Conservation (phyloP, 2,888 invertebrate species). For the Suillia variegata region DNA sequence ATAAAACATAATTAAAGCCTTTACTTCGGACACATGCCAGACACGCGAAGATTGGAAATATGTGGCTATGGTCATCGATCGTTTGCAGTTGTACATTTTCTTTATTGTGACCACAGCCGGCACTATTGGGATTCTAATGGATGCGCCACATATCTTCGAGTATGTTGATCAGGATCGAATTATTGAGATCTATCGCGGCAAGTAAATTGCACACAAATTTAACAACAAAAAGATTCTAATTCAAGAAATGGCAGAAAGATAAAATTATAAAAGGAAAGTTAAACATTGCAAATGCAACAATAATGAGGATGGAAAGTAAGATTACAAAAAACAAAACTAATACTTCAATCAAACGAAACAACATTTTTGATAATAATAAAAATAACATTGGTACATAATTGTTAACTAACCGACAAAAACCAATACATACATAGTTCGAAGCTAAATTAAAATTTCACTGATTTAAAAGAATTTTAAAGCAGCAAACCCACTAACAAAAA, state of each 20-base stretch:
- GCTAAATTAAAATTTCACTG: too few species aligned
- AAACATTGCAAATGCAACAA: slow-evolving; percentile 57
- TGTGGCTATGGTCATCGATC: slow-evolving; percentile 97
- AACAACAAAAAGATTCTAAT: slow-evolving; percentile 1
- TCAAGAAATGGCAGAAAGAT: neutral
- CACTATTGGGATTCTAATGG: slow-evolving; percentile 94
- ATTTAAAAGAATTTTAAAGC: slow-evolving; percentile 12
- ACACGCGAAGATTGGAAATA: slow-evolving; percentile 99
- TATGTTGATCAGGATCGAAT: slow-evolving; percentile 96
- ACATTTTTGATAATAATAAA: slow-evolving; percentile 3
- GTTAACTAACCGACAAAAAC: slow-evolving; percentile 16
- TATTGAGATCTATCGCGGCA: slow-evolving; percentile 92
- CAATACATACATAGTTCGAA: slow-evolving; percentile 26
- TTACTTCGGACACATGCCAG: too few species aligned
- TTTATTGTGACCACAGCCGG: slow-evolving; percentile 95
- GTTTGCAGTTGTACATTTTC: slow-evolving; percentile 94
- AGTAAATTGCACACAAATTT: slow-evolving; percentile 64
- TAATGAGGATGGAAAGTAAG: slow-evolving; percentile 33
- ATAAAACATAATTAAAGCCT: neutral
- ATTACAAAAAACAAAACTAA: slow-evolving; percentile 5
- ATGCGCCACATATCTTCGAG: slow-evolving; percentile 97
- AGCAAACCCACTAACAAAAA: slow-evolving; percentile 7
- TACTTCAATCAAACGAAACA: slow-evolving; percentile 22
- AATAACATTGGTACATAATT: neutral
- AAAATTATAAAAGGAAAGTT: slow-evolving; percentile 39